phyloP scores from a whole-genome alignment of 2,797 vertebrate genomes.

The Sebastolobus altivelis region DNA sequence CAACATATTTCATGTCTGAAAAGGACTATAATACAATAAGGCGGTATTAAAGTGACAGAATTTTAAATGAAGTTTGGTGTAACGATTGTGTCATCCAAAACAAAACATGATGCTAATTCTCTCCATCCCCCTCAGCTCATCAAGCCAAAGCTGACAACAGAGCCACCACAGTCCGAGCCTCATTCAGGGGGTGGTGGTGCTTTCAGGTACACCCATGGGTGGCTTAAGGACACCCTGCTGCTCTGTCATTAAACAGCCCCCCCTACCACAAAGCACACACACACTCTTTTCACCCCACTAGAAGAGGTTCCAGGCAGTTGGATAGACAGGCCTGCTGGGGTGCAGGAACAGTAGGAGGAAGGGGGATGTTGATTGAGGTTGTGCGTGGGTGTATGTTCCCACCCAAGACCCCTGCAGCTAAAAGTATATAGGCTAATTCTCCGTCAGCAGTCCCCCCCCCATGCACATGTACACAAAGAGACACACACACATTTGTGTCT shows the following conservation, averaged over 20 bases:
- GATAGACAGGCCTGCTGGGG: slow-evolving; percentile 50
- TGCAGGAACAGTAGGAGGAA: slow-evolving; percentile 30
- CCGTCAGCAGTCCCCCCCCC: slow-evolving; percentile 11
- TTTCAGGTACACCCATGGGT: slow-evolving; percentile 61
- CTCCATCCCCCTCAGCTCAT: background rate
- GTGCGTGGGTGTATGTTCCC: slow-evolving; percentile 55
- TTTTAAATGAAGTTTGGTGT: background rate
- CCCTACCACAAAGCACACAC: background rate
- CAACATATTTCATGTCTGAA: background rate
- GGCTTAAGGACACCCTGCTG: slow-evolving; percentile 57
- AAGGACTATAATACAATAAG: background rate
- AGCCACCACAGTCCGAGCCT: slow-evolving; percentile 20
- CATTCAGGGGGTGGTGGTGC: slow-evolving; percentile 5
- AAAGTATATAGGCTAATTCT: slow-evolving; percentile 56
- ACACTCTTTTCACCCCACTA: slow-evolving; percentile 35
- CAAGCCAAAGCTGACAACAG: slow-evolving; percentile 20
- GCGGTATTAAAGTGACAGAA: background rate
- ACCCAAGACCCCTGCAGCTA: slow-evolving; percentile 65
- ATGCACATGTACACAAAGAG: slow-evolving; percentile 32
- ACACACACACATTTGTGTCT: slow-evolving; percentile 29
- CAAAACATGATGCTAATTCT: background rate
- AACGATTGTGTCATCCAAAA: background rate
- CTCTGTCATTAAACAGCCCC: slow-evolving; percentile 60
- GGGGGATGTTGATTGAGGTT: slow-evolving; percentile 61
- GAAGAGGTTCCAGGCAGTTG: slow-evolving; percentile 67